A percentile compares a stretch with the other conserved stretches of the same genome.
These are phyloP conservation scores for Ptychodera flava DNA, from an alignment of 35 echinoderm and acorn worm genomes.

Conservation along the genomic window DNA sequence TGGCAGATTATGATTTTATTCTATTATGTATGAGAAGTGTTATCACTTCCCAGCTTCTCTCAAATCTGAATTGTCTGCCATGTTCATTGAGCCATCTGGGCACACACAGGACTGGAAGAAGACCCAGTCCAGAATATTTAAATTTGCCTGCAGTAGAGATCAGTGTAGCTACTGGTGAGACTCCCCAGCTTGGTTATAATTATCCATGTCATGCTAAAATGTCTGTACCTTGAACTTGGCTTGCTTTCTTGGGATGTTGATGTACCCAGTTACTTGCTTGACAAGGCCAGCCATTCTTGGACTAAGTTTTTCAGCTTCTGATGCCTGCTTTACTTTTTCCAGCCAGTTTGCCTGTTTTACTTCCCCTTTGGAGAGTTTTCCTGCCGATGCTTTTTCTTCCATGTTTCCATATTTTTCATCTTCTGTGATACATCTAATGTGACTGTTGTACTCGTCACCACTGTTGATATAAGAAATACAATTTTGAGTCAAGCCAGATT, in stretches of 20 bases:
- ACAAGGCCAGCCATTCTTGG: slow-evolving; percentile 31
- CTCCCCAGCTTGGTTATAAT: too few species aligned
- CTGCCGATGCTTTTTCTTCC: slow-evolving; percentile 37
- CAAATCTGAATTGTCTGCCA: background rate
- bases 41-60: background rate
- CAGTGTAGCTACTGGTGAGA: too few species aligned
- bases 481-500: background rate
- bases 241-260: slow-evolving; percentile 66
- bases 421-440: slow-evolving; percentile 80
- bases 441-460: slow-evolving; percentile 82
- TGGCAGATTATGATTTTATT: background rate
- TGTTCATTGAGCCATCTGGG: too few species aligned
- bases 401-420: slow-evolving; percentile 98
- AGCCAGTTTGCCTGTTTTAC: slow-evolving; percentile 91
- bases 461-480: slow-evolving; percentile 25
- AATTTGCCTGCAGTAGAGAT: too few species aligned
- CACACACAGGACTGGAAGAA: too few species aligned
- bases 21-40: background rate
- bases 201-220: background rate
- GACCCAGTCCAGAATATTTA: too few species aligned
- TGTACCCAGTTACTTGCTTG: slow-evolving; percentile 40
- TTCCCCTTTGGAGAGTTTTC: slow-evolving; percentile 66
- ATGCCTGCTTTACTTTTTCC: slow-evolving; percentile 43
- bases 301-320: slow-evolving; percentile 6
- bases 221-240: slow-evolving; percentile 72